Evolutionary conservation across 2,888 invertebrate species (phyloP).

Genomic region (Troides oblongomaculatus): DNA sequence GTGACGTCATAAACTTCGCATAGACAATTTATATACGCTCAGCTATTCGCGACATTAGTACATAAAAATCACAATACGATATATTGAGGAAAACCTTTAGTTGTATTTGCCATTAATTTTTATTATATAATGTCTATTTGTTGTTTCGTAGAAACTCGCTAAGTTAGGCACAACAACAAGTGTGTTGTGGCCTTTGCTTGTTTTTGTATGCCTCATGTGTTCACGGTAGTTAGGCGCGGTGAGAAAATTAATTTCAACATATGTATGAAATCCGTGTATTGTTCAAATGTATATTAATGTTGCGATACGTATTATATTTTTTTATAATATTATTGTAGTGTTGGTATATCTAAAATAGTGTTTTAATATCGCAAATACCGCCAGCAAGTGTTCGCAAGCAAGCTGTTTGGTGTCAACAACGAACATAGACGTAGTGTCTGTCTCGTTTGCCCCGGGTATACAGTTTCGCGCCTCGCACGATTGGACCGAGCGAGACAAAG

Average conservation of each 20-base stretch:
- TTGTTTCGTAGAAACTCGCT: not conserved
- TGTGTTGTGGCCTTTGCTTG: too few species aligned
- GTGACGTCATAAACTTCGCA: constrained; percentile 13
- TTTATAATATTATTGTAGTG: too few species aligned
- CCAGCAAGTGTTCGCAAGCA: not conserved
- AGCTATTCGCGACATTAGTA: constrained; percentile 2
- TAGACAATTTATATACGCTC: constrained; percentile 6
- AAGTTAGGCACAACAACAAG: not conserved
- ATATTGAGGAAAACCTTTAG: not conserved
- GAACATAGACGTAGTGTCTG: not conserved
- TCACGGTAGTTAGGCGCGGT: too few species aligned
- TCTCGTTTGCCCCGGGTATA: not conserved
- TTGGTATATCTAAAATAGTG: too few species aligned
- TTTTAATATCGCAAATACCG: too few species aligned
- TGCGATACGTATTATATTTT: too few species aligned
- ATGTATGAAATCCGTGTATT: too few species aligned
- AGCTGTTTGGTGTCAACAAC: not conserved
- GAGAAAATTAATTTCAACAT: too few species aligned
- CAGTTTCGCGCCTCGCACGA: not conserved
- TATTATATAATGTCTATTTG: not conserved
- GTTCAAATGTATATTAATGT: too few species aligned
- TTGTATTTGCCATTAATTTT: not conserved
- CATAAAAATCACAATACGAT: too few species aligned
- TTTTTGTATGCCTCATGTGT: too few species aligned
- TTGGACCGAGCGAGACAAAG: not conserved